Base-by-base conservation (phyloP, 2,797 vertebrate genomes). In the Dendrocincla tyrannina region DNA sequence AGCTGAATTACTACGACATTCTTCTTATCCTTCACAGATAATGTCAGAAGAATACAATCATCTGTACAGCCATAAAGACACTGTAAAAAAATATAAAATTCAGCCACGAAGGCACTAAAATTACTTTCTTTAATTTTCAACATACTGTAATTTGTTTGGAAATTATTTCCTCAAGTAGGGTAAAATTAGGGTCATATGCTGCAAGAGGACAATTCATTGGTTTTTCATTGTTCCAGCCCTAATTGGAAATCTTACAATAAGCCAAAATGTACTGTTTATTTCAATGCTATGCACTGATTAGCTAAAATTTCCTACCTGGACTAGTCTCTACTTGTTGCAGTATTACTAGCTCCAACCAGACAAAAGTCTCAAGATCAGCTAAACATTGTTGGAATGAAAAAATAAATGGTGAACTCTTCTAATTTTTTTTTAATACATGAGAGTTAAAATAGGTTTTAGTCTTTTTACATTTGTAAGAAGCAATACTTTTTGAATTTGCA, bases 401-500 rank as follows among this genome's bases (percentile, higher is more conserved):
- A 80, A 70, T n/a, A 86, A 42, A 35, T 2, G 0, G 27, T 9
- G 4, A 39, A 30, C 28, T 85, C 0, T 42, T 1, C 4, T 25
- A 10, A 16, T 23, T 23, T 8, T 25, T 41, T 78, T 72, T 56
- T 41, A 53, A 33, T 5, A 41, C 0, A 4, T 15, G 1, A 55
- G 3, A 23, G 18, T 46, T 66, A 46, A 46, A 44, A 33, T 42
- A 66, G 6, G 4, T 25, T 87, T 82, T 55, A n/a, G 23, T 32
- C 32, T 53, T 88, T 56, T 74, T 32, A 74, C 14, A 39, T 47
- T 75, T 73, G 30, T 49, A 53, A 30, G 64, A 78, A 20, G 18
- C 68, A 92, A 56, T 74, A 83, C 4, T 74, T 68, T 78, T 58
- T 77, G 49, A 83, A 74, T 64, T 25, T 60, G 46, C 83, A 95